Evolutionary conservation across 2,113 vertebrate genomes (phyloP).

Genomic region (Gopherus flavomarginatus): DNA sequence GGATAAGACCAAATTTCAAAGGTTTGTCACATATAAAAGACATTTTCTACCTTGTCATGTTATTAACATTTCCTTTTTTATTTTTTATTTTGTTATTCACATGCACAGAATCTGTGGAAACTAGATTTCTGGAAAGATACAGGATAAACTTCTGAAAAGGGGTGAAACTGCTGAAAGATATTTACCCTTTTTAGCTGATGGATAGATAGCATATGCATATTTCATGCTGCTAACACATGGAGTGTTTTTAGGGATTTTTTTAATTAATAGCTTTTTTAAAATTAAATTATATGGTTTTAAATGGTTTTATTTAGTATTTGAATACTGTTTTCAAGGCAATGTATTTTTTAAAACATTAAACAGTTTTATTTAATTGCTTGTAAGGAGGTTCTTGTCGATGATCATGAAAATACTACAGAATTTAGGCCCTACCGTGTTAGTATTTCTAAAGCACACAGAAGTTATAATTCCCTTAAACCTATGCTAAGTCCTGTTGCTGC

Average conservation of each 20-base stretch:
- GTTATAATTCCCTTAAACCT: neutral
- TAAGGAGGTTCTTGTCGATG: neutral
- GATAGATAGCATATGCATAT: neutral
- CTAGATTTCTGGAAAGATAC: neutral
- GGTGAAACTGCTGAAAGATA: neutral
- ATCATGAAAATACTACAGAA: neutral
- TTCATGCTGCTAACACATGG: neutral
- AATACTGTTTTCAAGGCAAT: neutral
- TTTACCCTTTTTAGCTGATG: neutral
- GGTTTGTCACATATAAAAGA: slow-evolving; percentile 78
- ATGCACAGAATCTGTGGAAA: neutral
- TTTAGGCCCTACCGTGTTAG: neutral
- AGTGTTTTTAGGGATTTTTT: neutral
- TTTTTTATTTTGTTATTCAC: neutral
- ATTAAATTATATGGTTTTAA: neutral
- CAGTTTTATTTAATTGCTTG: neutral
- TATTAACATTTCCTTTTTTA: neutral
- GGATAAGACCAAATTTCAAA: slow-evolving; percentile 99
- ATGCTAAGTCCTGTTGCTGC: neutral
- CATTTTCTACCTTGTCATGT: neutral
- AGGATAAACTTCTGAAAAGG: neutral
- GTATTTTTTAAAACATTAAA: neutral
- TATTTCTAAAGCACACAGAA: neutral
- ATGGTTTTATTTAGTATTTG: neutral
- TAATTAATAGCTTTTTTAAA: neutral